These are phyloP conservation scores for Plestiodon gilberti DNA, from an alignment of 2,113 vertebrate species.

Conservation along the genomic window DNA sequence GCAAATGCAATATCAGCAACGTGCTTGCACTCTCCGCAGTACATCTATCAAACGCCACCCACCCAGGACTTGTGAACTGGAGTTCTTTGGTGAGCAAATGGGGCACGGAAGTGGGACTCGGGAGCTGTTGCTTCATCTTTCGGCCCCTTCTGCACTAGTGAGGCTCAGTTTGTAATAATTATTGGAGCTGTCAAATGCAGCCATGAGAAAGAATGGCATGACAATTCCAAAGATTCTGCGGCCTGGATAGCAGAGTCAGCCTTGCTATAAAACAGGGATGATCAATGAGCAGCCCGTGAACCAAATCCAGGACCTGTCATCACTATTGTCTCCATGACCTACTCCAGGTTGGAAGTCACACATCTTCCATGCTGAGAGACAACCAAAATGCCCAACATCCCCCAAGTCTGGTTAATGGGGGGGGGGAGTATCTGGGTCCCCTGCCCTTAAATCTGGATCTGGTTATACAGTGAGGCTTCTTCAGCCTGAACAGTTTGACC, in stretches of 20 bases:
- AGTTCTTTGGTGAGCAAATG: constrained; percentile 58
- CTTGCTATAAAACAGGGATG: background rate
- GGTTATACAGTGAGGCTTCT: too few relatives aligned
- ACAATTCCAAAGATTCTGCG: background rate
- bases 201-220: background rate
- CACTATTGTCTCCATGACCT: too few relatives aligned
- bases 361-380: too few relatives aligned
- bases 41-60: constrained; percentile 60
- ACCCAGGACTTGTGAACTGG: constrained; percentile 52
- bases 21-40: constrained; percentile 42
- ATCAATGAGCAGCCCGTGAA: background rate
- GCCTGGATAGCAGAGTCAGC: too few relatives aligned
- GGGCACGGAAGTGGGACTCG: constrained; percentile 48
- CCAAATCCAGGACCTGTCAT: background rate
- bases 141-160: background rate
- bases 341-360: too few relatives aligned
- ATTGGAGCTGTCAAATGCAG: constrained; percentile 28
- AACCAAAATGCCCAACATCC: too few relatives aligned
- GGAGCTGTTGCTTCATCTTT: constrained; percentile 27
- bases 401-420: too few relatives aligned
- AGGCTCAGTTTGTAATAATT: constrained; percentile 5
- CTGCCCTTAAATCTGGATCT: too few relatives aligned
- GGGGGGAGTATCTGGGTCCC: too few relatives aligned
- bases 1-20: constrained; percentile 52
- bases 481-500: too few relatives aligned